A percentile compares a stretch with the other conserved stretches of the same genome.
phyloP scores from a whole-genome alignment of 1,140 invertebrate species.

The Meteorus sp. region DNA sequence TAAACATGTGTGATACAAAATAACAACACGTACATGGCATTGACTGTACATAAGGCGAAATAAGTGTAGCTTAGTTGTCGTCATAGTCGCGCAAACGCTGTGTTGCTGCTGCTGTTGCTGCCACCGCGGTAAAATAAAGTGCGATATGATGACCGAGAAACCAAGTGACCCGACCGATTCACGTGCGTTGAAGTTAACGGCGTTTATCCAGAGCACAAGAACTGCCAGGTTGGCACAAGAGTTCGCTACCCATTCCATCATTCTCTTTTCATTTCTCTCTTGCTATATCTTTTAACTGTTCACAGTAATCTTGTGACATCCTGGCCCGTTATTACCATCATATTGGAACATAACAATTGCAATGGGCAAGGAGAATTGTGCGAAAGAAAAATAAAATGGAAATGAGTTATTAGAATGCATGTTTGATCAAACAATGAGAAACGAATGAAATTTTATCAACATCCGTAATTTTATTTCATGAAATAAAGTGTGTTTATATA shows the following conservation, averaged over 20 bases:
- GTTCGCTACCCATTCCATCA: too few relatives aligned
- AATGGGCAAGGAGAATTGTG: too few relatives aligned
- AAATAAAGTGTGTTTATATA: too few relatives aligned
- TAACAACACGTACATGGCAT: too few relatives aligned
- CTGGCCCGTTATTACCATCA: slow-evolving; percentile 6
- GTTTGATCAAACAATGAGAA: background rate
- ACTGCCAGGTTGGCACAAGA: background rate
- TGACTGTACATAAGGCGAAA: background rate
- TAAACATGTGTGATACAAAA: too few relatives aligned
- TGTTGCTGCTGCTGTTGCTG: background rate
- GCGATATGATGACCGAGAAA: slow-evolving; percentile 51
- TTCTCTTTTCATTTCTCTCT: too few relatives aligned
- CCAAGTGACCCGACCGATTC: slow-evolving; percentile 53
- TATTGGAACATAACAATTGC: too few relatives aligned
- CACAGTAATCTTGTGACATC: background rate
- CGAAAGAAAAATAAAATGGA: too few relatives aligned
- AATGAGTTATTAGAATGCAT: too few relatives aligned
- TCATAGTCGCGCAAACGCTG: slow-evolving; percentile 5
- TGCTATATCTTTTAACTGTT: slow-evolving; percentile 6
- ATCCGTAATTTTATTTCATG: too few relatives aligned
- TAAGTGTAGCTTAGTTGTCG: background rate
- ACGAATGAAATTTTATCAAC: too few relatives aligned
- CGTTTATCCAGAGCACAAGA: slow-evolving; percentile 41
- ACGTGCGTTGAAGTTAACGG: slow-evolving; percentile 48
- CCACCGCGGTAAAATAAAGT: slow-evolving; percentile 14